Conservation (phyloP, 2,888 invertebrate genomes). For the Chrysopilus asiliformis region DNA sequence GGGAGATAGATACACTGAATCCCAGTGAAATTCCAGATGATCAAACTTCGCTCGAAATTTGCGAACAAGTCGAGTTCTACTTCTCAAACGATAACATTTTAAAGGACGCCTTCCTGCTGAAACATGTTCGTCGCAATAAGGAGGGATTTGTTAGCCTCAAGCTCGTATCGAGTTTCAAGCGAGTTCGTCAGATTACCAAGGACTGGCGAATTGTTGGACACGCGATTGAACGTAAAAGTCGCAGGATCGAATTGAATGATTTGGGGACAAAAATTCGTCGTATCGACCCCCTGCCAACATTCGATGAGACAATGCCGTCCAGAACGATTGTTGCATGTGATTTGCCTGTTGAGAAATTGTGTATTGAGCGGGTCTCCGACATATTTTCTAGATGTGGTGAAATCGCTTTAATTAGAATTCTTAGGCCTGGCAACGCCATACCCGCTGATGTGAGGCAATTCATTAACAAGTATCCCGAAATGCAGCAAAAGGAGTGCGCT, state of each 20-base stretch:
- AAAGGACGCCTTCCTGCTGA: conserved; percentile 88
- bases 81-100: conserved; percentile 91
- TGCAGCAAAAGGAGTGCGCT: conserved; percentile 76
- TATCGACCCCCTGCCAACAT: conserved; percentile 69
- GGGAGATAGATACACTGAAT: conserved; percentile 30
- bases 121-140: conserved; percentile 88
- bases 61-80: conserved; percentile 85
- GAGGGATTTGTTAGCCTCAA: conserved; percentile 92
- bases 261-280: conserved; percentile 81
- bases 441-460: conserved; percentile 86
- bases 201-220: conserved; percentile 89
- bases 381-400: conserved; percentile 80
- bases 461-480: conserved; percentile 78
- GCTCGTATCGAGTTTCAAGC: conserved; percentile 86
- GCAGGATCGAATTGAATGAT: conserved; percentile 77
- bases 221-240: conserved; percentile 62
- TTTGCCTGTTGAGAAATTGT: conserved; percentile 70
- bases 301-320: conserved; percentile 86
- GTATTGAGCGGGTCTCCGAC: conserved; percentile 84
- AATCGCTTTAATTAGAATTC: conserved; percentile 74
- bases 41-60: conserved; percentile 63
- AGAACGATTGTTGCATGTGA: conserved; percentile 79
- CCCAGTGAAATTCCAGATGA: conserved; percentile 48
- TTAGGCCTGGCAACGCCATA: conserved; percentile 78
- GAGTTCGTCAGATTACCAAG: conserved; percentile 85